A percentile compares a stretch with the other conserved stretches of the same genome.
Evolutionary conservation across 2,888 invertebrate genomes (phyloP).

Genomic region (Eupithecia vulgata): DNA sequence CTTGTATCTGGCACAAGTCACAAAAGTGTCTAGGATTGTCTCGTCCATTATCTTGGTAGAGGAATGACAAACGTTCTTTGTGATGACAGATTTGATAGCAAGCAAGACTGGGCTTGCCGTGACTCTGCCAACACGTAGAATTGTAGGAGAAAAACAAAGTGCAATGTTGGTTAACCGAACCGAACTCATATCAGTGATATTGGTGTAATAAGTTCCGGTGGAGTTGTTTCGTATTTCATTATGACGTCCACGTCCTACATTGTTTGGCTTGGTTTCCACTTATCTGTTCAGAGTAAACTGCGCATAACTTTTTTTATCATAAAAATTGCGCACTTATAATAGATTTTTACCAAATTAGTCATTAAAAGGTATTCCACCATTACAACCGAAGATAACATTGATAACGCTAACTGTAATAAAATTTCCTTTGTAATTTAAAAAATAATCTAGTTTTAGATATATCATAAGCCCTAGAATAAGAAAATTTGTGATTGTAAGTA

Average conservation of each 20-base stretch:
- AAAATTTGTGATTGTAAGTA: too few relatives aligned
- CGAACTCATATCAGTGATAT: conserved; percentile 41
- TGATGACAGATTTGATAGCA: background rate
- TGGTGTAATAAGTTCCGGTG: conserved; percentile 52
- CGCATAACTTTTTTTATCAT: conserved; percentile 55
- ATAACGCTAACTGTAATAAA: too few relatives aligned
- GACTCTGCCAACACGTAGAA: background rate
- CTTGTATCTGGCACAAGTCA: too few relatives aligned
- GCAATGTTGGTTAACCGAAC: conserved; percentile 33
- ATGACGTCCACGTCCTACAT: conserved; percentile 37
- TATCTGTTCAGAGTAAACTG: conserved; percentile 40
- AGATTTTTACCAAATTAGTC: conserved; percentile 8
- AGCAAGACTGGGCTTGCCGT: background rate
- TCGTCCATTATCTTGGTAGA: background rate
- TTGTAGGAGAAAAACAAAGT: background rate
- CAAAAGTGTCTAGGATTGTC: too few relatives aligned
- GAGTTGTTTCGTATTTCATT: conserved; percentile 43
- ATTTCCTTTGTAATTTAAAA: too few relatives aligned
- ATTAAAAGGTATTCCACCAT: background rate
- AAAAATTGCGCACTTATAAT: conserved; percentile 23
- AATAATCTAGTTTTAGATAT: too few relatives aligned
- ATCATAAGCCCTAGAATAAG: too few relatives aligned
- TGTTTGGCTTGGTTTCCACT: conserved; percentile 14
- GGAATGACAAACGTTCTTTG: background rate
- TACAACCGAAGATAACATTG: background rate